Evolutionary conservation across 2,113 vertebrate genomes (phyloP).

Genomic region (Haemorhous mexicanus): DNA sequence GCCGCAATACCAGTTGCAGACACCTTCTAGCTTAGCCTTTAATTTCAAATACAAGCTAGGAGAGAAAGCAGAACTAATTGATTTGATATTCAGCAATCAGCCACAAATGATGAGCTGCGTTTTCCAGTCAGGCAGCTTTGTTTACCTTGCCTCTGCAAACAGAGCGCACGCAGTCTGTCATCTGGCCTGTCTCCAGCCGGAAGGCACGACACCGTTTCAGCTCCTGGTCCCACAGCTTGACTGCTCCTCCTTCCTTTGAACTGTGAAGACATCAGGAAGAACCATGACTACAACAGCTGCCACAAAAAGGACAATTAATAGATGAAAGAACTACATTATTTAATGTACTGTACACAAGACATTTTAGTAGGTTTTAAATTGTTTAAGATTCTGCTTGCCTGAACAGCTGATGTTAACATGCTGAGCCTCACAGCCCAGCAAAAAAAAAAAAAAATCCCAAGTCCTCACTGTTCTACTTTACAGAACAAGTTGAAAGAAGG

Average conservation of each 20-base stretch:
- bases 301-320: not conserved
- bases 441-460: not conserved
- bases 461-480: fast-evolving
- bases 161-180: conserved; percentile 91
- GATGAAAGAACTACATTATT: not conserved
- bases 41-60: not conserved
- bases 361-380: not conserved
- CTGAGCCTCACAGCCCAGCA: not conserved
- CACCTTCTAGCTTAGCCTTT: not conserved
- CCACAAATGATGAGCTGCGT: not conserved
- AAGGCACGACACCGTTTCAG: conserved; percentile 93
- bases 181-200: conserved; percentile 89
- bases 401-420: not conserved
- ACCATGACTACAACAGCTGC: not conserved
- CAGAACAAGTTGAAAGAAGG: not conserved
- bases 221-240: conserved; percentile 97
- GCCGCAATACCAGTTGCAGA: not conserved
- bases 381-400: not conserved
- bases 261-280: conserved; percentile 61
- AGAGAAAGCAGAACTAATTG: not conserved
- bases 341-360: not conserved
- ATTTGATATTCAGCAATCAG: not conserved
- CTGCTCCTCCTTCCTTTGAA: conserved; percentile 95
- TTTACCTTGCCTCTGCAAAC: conserved; percentile 92
- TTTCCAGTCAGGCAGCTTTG: not conserved